Evolutionary conservation across 2,888 invertebrate species (phyloP).

Genomic region (Standfussiana lucernea): DNA sequence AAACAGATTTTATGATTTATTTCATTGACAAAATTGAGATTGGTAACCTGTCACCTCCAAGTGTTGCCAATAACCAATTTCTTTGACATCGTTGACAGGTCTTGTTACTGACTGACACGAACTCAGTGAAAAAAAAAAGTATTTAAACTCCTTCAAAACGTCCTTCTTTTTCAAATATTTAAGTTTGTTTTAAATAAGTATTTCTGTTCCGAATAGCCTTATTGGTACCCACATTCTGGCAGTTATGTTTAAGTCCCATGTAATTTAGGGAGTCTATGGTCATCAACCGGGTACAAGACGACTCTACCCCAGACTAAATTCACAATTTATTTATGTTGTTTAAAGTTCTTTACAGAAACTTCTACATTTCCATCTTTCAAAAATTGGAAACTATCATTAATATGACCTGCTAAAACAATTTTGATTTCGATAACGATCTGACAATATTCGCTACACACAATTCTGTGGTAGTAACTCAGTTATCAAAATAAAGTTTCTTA

Average conservation of each 20-base stretch:
- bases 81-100: slow-evolving; percentile 19
- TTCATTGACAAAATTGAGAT: slow-evolving; percentile 23
- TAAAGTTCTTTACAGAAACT: not conserved
- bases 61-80: slow-evolving; percentile 31
- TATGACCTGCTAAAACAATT: not conserved
- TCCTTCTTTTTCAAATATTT: slow-evolving; percentile 1
- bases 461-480: not conserved
- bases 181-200: not conserved
- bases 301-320: not conserved
- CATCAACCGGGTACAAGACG: not conserved
- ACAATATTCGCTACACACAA: not conserved
- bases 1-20: not conserved
- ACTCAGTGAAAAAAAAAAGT: not conserved
- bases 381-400: not conserved
- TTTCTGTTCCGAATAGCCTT: not conserved
- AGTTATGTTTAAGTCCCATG: not conserved
- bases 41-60: slow-evolving; percentile 14
- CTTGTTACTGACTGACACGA: not conserved
- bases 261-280: not conserved
- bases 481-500: not conserved
- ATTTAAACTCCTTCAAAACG: not conserved
- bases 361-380: not conserved
- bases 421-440: not conserved
- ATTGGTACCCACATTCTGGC: not conserved
- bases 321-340: not conserved